Base-by-base conservation (phyloP, 2,113 vertebrate genomes). In the Philantomba maxwellii region DNA sequence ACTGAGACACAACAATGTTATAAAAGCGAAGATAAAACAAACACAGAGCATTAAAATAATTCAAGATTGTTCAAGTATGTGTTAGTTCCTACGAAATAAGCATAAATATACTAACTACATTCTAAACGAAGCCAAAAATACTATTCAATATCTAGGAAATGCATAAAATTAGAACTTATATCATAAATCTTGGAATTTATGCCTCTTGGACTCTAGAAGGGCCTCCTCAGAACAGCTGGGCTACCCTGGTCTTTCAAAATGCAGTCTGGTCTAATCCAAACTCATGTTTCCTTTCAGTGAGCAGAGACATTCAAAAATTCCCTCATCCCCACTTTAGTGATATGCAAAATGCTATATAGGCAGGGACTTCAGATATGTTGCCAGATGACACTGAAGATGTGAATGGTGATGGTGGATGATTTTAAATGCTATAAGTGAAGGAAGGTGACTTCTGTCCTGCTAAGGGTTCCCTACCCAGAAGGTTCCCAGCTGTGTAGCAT, bases 21-120 rank as follows among this genome's bases (percentile, higher is more conserved):
- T 33, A 85, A 89, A 92, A 92, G 21, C 70, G 57, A 64, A 80
- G 33, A 60, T 25, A 47, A 86, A 62, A 89, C 26, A 93, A 88
- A 85, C 30, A 33, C 49, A 84, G 86, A 45, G 30, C 23, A 33
- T 83, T 82, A 62, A 60, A 78, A 64, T 89, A 77, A 93, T 75
- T 94, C 70, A 26, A 89, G 87, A 91, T 25, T 51, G 13, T 64
- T 49, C 9, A 10, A 70, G 2, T 16, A 80, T 80, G 39, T 45
- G 16, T 60, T 51, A 70, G 49, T 39, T 55, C 11, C 88, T 73
- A 6, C 43, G 13, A 77, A 58, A 78, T 85, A 58, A 70, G 39
- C 58, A 33, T 43, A 78, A 64, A 45, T 51, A 73, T 16, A 84
- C 26, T 39, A 25, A 83, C 58, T 47, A 51, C 0, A n/a, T 39